Conservation (phyloP, 1,140 invertebrate genomes). For the Aphelenchoides fujianensis region DNA sequence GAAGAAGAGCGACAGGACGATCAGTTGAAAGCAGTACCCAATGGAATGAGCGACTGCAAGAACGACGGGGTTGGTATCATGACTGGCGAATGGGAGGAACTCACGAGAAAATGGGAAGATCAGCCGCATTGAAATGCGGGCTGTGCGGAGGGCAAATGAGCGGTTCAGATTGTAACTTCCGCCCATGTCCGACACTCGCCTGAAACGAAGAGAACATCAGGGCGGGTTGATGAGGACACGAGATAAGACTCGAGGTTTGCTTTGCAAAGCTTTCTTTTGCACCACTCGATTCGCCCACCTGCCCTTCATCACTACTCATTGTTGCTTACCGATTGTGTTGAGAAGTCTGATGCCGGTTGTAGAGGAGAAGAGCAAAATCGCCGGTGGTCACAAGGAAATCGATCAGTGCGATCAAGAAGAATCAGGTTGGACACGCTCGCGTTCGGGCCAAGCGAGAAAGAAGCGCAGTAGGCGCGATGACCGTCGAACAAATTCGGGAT, state of each 20-base stretch:
- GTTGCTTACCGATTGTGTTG: too few relatives aligned
- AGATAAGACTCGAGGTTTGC: too few relatives aligned
- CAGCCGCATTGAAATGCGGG: not conserved
- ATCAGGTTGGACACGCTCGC: too few relatives aligned
- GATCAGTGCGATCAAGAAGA: not conserved
- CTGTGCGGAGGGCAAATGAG: not conserved
- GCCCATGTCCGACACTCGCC: not conserved
- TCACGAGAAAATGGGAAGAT: conserved; percentile 12
- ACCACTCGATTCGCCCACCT: not conserved
- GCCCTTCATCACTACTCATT: too few relatives aligned
- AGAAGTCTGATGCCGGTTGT: not conserved
- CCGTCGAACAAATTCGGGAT: not conserved
- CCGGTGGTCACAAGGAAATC: not conserved
- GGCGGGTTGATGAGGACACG: too few relatives aligned
- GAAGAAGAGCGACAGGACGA: not conserved
- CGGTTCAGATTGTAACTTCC: not conserved
- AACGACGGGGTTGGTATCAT: too few relatives aligned
- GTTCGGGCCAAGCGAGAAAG: not conserved
- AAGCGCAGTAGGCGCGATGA: not conserved
- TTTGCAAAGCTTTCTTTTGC: not conserved
- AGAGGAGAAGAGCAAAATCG: not conserved
- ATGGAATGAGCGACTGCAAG: not conserved
- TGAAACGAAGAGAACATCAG: too few relatives aligned
- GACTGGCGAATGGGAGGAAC: conserved; percentile 8
- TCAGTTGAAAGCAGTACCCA: not conserved